Conservation (phyloP, 2,888 invertebrate genomes). For the Hybos culiciformis region DNA sequence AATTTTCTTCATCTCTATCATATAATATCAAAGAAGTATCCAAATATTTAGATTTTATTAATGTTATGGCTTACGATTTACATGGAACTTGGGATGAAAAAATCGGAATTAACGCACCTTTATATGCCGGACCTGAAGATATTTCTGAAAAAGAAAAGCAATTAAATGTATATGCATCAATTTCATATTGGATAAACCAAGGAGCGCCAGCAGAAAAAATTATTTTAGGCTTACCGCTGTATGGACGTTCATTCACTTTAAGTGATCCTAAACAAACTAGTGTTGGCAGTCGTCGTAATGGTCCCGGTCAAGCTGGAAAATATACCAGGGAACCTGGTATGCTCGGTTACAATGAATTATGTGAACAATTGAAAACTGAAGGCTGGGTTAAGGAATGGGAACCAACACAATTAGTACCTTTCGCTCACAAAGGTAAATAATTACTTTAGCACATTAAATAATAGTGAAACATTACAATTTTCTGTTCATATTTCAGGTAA, state of each 20-base stretch:
- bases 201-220: conserved; percentile 50
- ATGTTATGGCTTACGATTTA: conserved; percentile 62
- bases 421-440: conserved; percentile 42
- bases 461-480: no score
- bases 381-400: conserved; percentile 44
- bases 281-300: conserved; percentile 44
- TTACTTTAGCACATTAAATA: no score
- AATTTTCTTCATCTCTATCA: conserved; percentile 38
- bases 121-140: conserved; percentile 40
- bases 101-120: conserved; percentile 54
- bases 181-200: conserved; percentile 44
- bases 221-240: conserved; percentile 54
- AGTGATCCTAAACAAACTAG: conserved; percentile 31
- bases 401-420: conserved; percentile 44
- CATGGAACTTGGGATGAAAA: conserved; percentile 51
- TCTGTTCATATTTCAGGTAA: no score
- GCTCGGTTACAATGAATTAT: conserved; percentile 58
- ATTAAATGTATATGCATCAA: conserved; percentile 37
- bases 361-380: conserved; percentile 36
- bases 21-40: conserved; percentile 44
- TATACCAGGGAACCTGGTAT: conserved; percentile 50
- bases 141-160: conserved; percentile 24
- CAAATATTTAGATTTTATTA: conserved; percentile 48
- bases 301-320: conserved; percentile 46
- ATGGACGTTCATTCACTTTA: conserved; percentile 54